A percentile compares a stretch with the other conserved stretches of the same genome.
phyloP scores from a whole-genome alignment of 2,113 vertebrate genomes.

The Notarius quadriscutis region DNA sequence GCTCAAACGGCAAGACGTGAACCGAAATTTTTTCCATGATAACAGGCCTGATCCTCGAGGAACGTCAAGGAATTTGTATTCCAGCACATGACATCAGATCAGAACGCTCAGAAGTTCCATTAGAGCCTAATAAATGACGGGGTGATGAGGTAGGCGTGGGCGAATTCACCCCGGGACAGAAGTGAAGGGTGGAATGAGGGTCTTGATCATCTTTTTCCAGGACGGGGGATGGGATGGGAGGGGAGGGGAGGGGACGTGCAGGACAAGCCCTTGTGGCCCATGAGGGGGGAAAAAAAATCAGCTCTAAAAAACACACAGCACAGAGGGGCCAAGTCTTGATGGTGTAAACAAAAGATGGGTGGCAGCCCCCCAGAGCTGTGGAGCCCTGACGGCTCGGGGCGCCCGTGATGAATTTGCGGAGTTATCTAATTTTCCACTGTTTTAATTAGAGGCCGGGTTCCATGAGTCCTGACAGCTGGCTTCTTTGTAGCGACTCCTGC shows the following conservation, averaged over 20 bases:
- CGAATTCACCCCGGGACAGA: neutral
- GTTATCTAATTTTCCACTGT: constrained; percentile 99
- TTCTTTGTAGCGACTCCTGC: constrained; percentile 87
- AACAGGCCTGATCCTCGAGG: neutral
- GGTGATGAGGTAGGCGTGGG: constrained; percentile 69
- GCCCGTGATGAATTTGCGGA: constrained; percentile 94
- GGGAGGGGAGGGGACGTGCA: constrained; percentile 51
- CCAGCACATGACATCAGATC: constrained; percentile 75
- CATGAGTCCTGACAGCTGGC: constrained; percentile 93
- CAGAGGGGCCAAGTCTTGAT: constrained; percentile 78
- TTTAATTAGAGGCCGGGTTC: constrained; percentile 97
- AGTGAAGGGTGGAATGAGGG: constrained; percentile 41
- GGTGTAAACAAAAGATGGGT: constrained; percentile 91
- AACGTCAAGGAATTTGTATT: constrained; percentile 47
- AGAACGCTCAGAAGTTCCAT: constrained; percentile 75
- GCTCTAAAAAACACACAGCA: constrained; percentile 77
- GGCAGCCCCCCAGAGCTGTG: constrained; percentile 75
- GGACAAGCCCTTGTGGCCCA: constrained; percentile 72
- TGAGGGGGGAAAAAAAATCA: constrained; percentile 72
- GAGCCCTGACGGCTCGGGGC: constrained; percentile 84
- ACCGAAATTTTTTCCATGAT: neutral
- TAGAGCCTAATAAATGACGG: constrained; percentile 79
- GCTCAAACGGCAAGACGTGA: neutral
- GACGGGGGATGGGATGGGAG: constrained; percentile 39
- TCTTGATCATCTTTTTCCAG: constrained; percentile 68